Conservation (phyloP, 2,113 vertebrate species). For the Nibea coibor region DNA sequence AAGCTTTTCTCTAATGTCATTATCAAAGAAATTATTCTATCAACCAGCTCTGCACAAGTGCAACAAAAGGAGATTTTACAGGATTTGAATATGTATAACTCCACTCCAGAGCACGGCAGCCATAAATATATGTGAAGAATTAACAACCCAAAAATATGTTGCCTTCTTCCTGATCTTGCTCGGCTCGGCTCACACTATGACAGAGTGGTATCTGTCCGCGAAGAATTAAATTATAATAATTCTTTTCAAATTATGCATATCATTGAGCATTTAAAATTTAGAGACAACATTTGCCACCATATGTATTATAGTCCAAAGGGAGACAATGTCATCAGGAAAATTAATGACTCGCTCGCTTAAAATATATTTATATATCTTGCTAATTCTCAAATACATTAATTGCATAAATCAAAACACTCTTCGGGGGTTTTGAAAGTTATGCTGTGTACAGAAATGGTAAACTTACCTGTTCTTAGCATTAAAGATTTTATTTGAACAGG, state of each 20-base stretch:
- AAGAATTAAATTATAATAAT: conserved; percentile 10
- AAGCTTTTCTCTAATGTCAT: background rate
- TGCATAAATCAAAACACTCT: conserved; percentile 61
- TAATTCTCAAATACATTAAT: conserved; percentile 62
- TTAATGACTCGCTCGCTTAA: conserved; percentile 51
- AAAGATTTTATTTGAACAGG: conserved; percentile 73
- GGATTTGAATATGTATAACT: conserved; percentile 22
- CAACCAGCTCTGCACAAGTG: background rate
- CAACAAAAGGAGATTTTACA: conserved; percentile 11
- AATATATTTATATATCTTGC: conserved; percentile 49
- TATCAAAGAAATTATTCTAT: background rate
- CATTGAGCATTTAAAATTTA: conserved; percentile 49
- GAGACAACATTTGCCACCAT: conserved; percentile 44
- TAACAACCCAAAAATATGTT: conserved; percentile 1
- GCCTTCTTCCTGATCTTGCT: background rate
- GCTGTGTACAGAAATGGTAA: conserved; percentile 50
- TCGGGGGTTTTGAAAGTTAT: conserved; percentile 49
- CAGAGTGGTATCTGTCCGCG: background rate
- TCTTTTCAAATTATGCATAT: conserved; percentile 30
- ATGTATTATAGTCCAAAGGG: conserved; percentile 54
- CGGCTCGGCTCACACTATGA: background rate
- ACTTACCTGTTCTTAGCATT: conserved; percentile 63
- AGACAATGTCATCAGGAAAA: conserved; percentile 55
- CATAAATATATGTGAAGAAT: conserved; percentile 13
- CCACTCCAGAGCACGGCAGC: background rate